Conservation (phyloP, 2,888 invertebrate species). For the Temnothorax unifasciatus region DNA sequence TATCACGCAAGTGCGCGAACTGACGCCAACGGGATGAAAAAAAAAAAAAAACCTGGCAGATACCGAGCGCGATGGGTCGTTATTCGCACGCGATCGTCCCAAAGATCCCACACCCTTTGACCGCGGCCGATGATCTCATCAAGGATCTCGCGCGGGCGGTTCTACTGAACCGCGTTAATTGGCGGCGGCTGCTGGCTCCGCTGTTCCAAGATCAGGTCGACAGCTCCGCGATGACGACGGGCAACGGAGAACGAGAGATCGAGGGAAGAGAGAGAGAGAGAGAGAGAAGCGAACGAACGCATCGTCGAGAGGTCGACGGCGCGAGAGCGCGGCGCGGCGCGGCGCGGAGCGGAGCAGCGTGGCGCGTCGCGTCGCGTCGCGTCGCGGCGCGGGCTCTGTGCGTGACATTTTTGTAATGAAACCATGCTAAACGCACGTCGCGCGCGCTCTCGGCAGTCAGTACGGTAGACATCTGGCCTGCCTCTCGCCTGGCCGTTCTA, state of each 20-base stretch:
- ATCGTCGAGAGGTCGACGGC: constrained; percentile 45
- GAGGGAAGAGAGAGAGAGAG: neutral
- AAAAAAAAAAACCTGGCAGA: neutral
- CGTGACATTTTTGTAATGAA: constrained; percentile 86
- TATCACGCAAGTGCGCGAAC: neutral
- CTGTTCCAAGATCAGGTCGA: constrained; percentile 42
- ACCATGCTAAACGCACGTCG: constrained; percentile 81
- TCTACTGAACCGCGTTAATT: constrained; percentile 32
- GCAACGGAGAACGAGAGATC: neutral
- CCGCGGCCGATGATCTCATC: constrained; percentile 4
- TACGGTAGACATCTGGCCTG: constrained; percentile 83
- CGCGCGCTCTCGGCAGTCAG: constrained; percentile 69
- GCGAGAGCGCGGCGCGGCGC: constrained; percentile 33
- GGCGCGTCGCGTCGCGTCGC: constrained; percentile 77
- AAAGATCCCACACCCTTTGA: constrained; percentile 5
- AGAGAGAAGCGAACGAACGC: constrained; percentile 35
- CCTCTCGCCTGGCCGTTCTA: constrained; percentile 83
- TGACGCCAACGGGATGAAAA: neutral
- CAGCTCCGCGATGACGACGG: constrained; percentile 19
- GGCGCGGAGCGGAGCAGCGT: constrained; percentile 61
- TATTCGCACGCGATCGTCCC: neutral
- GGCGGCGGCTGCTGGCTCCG: constrained; percentile 27
- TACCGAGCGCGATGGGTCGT: neutral
- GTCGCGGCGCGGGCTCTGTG: constrained; percentile 79
- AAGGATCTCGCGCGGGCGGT: neutral